Evolutionary conservation across 2,797 vertebrate species (phyloP), one percentile per base, ranked within the genome.

Genomic region (Notolepis coatsorum): DNA sequence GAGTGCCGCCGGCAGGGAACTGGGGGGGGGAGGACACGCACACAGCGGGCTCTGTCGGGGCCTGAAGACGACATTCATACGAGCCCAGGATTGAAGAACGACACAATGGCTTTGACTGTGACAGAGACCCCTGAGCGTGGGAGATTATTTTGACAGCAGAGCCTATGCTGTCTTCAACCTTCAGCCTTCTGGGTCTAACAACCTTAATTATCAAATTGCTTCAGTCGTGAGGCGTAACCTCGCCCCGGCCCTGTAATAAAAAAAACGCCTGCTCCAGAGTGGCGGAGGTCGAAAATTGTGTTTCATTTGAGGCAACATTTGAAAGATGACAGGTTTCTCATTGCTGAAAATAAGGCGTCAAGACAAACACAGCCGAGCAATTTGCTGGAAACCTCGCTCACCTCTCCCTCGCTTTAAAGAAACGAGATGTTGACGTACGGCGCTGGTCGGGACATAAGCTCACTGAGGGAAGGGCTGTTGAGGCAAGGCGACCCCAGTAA

Each of bases 201-300:
- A 84, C 84, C 71, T 67, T 81, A 92, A 92, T 93, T 91, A 92
- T 84, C 81, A 88, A 91, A 92, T 91, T 90, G 85, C 85, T 71
- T 67, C 71, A 78, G 88, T 85, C 82, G 81, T 84, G 68, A 82
- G 84, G 69, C 66, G 79, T 84, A 86, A 89, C 80, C 85, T 58
- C 80, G 87, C 80, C 84, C 85, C 77, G 33, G 75, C 46, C 39
- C 35, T 73, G 84, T 81, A 87, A 91, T 87, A 78, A 79, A 48
- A 76, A 86, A 87, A 81, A 88, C 77, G 80, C 73, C 65, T 54
- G 75, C 65, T 64, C 24, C 4, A 61, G 49, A 39, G 56, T 74
- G 81, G 65, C 5, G 2, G 33, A 48, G 75, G 68, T 77, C 71
- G 37, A 18, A 41, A 41, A 66, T 10, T 24, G 25, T 25, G 43